Evolutionary conservation across 2,888 invertebrate genomes (phyloP), one percentile per base, ranked within the genome.

Genomic region (Crematogaster levior): DNA sequence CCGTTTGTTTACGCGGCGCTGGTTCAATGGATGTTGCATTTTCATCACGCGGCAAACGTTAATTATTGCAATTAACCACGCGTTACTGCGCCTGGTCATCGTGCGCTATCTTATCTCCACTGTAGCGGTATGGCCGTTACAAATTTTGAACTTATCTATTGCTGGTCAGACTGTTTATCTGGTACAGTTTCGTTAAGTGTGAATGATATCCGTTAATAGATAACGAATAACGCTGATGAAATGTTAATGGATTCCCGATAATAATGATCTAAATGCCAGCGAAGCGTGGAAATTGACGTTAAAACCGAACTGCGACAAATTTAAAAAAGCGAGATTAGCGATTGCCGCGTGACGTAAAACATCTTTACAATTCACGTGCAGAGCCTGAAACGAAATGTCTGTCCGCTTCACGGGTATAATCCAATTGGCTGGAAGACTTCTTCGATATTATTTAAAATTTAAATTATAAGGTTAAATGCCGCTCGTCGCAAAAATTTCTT

Each of bases 11-110:
- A 79, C 70, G 56, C 68, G 77, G 68, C 77, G 58, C 56, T 79
- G 70, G 70, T 79, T 79, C n/a, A 79, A 79, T 79, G 77, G 70
- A 79, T n/a, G 77, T 81, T 61, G 61, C 80, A 81, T 73, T 72
- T 74, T 61, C 60, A 58, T n/a, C 80, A 48, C 18, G 80, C 73
- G 80, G 61, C 73, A 81, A 81, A 81, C 73, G 61, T 81, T 81
- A 81, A 81, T 81, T 81, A 81, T 74, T 81, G 80, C 80, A 81
- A 81, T 81, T 81, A 81, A 81, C 37, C n/a, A 24, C 34, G 58
- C 34, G 34, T 79, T 68, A 70, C 12, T 58, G 70, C n/a, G n/a
- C n/a, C 24, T 12, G 43, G 43, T 56, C 77, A 77, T 77, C 68
- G 70, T 58, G 34, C 46, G 24, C 70, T 70, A 79, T 70, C 77